phyloP scores from a whole-genome alignment of 2,113 vertebrate genomes.

The Pseudopipra pipra region DNA sequence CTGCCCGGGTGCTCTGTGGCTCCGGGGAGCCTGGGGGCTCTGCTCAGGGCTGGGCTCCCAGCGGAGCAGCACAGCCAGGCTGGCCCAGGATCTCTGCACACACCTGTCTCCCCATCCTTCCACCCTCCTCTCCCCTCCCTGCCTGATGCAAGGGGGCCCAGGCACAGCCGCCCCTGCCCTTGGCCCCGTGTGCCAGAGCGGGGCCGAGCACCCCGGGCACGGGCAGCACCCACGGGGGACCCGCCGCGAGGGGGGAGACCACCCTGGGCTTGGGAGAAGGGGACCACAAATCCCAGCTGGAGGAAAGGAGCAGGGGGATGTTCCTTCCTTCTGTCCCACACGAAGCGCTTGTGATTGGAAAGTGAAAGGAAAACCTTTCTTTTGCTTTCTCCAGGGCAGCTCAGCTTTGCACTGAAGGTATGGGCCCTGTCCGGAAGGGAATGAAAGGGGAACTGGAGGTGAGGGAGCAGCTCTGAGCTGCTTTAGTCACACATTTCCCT shows the following conservation, averaged over 20 bases:
- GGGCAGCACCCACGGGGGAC: fast-evolving
- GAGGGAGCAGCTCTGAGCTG: not conserved
- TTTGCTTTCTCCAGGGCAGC: not conserved
- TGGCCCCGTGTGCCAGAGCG: not conserved
- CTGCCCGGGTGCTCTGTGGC: fast-evolving
- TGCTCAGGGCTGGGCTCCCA: not conserved
- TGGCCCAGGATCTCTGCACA: not conserved
- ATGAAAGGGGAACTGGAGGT: not conserved
- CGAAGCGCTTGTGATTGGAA: not conserved
- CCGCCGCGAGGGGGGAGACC: fast-evolving
- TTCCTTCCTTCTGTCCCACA: not conserved
- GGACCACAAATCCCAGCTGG: not conserved
- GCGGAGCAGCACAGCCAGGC: not conserved
- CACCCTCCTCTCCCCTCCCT: not conserved
- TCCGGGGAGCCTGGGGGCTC: not conserved
- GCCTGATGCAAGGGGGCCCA: not conserved
- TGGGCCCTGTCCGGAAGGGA: not conserved
- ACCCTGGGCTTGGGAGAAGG: fast-evolving
- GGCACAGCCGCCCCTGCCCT: not conserved
- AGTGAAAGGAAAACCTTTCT: conserved; percentile 1
- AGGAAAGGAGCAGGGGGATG: not conserved
- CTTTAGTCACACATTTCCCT: not conserved
- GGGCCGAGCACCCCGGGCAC: not conserved
- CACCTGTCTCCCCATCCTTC: not conserved
- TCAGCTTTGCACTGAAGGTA: not conserved